These are phyloP conservation scores for Sorex fumeus DNA, from an alignment of 2,113 vertebrate species.

Conservation along the genomic window DNA sequence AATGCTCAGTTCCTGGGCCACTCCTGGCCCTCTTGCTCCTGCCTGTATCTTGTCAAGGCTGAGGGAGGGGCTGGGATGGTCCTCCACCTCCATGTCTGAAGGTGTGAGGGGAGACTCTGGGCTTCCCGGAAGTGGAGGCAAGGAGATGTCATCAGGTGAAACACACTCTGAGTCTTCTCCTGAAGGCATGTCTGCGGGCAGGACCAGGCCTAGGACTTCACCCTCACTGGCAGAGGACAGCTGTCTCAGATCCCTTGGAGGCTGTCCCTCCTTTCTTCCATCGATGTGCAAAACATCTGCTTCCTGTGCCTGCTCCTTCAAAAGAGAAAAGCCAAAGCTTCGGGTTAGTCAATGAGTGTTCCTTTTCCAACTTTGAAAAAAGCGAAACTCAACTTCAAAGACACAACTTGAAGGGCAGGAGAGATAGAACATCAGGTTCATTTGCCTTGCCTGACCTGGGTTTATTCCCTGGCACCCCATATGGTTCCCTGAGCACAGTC, in stretches of 20 bases:
- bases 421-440: too few relatives aligned
- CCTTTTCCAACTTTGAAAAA: background rate
- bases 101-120: constrained; percentile 92
- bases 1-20: constrained; percentile 71
- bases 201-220: constrained; percentile 86
- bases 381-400: background rate
- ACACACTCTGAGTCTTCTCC: constrained; percentile 94
- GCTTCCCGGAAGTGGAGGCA: constrained; percentile 94
- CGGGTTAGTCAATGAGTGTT: background rate
- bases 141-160: constrained; percentile 95
- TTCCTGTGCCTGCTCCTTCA: constrained; percentile 77
- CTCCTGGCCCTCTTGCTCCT: constrained; percentile 75
- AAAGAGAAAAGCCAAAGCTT: constrained; percentile 53
- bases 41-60: constrained; percentile 84
- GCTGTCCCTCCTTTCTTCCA: constrained; percentile 83
- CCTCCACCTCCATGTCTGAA: constrained; percentile 93
- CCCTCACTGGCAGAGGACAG: constrained; percentile 80
- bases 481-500: too few relatives aligned
- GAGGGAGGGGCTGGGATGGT: constrained; percentile 87
- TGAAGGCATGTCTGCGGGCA: constrained; percentile 89
- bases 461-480: background rate
- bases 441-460: background rate
- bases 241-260: constrained; percentile 82
- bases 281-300: constrained; percentile 69
- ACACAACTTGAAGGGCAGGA: background rate